A percentile compares a stretch with the other conserved stretches of the same genome.
phyloP scores from a whole-genome alignment of 2,113 vertebrate genomes.

The Aegotheles bennettii region DNA sequence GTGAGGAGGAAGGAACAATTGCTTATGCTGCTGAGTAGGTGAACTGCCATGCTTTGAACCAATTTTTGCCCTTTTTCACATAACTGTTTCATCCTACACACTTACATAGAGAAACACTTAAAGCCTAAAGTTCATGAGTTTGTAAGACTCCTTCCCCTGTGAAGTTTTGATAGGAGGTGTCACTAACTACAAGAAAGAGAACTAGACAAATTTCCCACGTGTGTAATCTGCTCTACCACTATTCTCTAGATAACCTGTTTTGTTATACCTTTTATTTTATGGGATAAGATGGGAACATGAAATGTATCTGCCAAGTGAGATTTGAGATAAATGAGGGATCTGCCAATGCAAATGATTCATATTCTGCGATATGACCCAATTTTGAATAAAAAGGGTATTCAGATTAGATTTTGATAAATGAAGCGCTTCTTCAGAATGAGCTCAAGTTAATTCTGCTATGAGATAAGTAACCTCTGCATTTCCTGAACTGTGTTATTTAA shows the following conservation, averaged over 20 bases:
- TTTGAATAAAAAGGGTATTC: not conserved
- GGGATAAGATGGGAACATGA: not conserved
- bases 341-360: not conserved
- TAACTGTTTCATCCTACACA: not conserved
- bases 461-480: constrained; percentile 5
- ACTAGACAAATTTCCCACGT: not conserved
- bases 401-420: not conserved
- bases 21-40: not conserved
- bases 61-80: not conserved
- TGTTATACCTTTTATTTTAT: not conserved
- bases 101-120: not conserved
- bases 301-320: not conserved
- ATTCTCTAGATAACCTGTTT: not conserved
- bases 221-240: not conserved
- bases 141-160: not conserved
- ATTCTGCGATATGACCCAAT: not conserved
- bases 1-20: not conserved
- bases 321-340: not conserved
- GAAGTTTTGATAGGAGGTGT: not conserved
- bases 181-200: not conserved
- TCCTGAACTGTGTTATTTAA: not conserved
- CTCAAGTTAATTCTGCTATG: not conserved
- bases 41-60: not conserved
- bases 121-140: not conserved
- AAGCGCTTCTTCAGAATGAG: not conserved